Evolutionary conservation across 2,113 vertebrate genomes (phyloP), one percentile per base, ranked within the genome.

Genomic region (Willisornis vidua): DNA sequence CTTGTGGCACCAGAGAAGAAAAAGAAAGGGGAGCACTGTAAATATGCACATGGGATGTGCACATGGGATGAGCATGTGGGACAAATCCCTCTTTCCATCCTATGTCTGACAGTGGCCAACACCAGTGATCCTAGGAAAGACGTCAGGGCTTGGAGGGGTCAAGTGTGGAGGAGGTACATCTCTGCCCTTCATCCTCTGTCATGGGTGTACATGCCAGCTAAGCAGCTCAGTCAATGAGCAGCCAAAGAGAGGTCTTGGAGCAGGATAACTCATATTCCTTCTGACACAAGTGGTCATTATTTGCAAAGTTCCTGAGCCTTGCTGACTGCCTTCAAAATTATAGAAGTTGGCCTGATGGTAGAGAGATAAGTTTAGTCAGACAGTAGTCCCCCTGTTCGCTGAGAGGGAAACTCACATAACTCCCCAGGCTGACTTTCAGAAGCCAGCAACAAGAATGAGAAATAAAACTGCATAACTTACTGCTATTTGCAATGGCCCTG

Each of bases 381-480:
- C 55, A 86, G 62, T 49, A 43, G 29, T 70, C 12, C 12, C 35
- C 26, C 4, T 0, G 0, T 67, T 52, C 63, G 46, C 59, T 63
- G 20, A 77, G 59, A 92, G 19, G 41, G 51, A 94, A 90, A 80
- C 54, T 93, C 75, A 73, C 58, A 54, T 85, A 82, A 77, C 49
- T 90, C 67, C 31, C 51, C n/a, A 72, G 67, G 46, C 28, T n/a
- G 68, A 39, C 49, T 84, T 70, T 67, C 68, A 93, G 80, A 95
- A 90, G 76, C 14, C 68, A 92, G 67, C 39, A 88, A 62, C 54
- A 86, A 86, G 72, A 92, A 92, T 67, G 48, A 73, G 59, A 94
- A 89, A 28, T 71, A 96, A 92, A 90, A 93, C 59, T 96, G 90
- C 86, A 52, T 81, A 93, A 97, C 73, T 84, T 84, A 59, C 35